A percentile compares a stretch with the other conserved stretches of the same genome.
phyloP scores from a whole-genome alignment of 2,888 invertebrate species.

The Amphipoea lucens region DNA sequence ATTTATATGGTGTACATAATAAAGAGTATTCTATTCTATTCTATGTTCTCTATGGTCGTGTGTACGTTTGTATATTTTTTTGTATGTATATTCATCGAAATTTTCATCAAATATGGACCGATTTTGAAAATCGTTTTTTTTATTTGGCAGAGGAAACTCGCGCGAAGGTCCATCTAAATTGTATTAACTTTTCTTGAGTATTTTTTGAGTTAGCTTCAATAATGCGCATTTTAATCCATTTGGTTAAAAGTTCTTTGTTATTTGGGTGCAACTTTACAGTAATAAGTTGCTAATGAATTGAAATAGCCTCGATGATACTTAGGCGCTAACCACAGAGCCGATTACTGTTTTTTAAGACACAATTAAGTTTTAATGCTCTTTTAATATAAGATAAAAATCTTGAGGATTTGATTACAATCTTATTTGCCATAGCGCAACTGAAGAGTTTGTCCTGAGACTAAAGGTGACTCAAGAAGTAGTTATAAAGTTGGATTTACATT shows the following conservation, averaged over 20 bases:
- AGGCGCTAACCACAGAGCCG: neutral
- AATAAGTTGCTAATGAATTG: neutral
- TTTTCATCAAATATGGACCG: neutral
- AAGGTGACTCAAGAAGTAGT: no score
- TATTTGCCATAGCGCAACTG: neutral
- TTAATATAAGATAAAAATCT: constrained; percentile 9
- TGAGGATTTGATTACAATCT: constrained; percentile 7
- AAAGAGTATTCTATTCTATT: no score
- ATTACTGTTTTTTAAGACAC: constrained; percentile 4
- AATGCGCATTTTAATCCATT: neutral
- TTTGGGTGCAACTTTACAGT: neutral
- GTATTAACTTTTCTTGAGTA: neutral
- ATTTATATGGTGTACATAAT: no score
- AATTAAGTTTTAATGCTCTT: constrained; percentile 18
- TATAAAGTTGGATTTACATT: neutral
- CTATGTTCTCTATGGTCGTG: neutral
- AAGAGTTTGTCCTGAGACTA: neutral
- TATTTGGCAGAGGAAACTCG: neutral
- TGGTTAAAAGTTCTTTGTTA: no score
- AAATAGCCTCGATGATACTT: neutral
- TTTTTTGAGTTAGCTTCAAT: neutral
- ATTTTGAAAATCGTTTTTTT: neutral
- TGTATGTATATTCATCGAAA: neutral
- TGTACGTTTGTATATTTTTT: neutral
- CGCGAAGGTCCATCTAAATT: neutral